Evolutionary conservation across 2,113 vertebrate species (phyloP).

Genomic region (Silurus glanis): DNA sequence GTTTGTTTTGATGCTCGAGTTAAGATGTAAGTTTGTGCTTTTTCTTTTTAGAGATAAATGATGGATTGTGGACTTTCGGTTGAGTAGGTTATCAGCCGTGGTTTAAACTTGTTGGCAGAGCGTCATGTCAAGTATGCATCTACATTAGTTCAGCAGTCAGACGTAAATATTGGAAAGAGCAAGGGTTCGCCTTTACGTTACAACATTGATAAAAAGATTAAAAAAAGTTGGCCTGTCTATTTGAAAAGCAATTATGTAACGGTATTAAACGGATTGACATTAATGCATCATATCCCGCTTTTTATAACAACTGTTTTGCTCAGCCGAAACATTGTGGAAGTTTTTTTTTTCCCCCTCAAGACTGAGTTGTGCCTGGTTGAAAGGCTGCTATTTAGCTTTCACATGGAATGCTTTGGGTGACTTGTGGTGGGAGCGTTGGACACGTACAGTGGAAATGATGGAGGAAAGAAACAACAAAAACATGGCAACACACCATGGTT

Average conservation of each 20-base stretch:
- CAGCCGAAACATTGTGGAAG: not conserved
- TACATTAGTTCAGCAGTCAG: not conserved
- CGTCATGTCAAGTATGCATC: not conserved
- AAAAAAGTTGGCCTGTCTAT: not conserved
- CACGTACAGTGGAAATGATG: not conserved
- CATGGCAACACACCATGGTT: not conserved
- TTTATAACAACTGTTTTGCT: not conserved
- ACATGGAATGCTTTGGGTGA: not conserved
- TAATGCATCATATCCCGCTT: not conserved
- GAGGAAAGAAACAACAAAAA: constrained; percentile 14
- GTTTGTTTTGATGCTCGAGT: not conserved
- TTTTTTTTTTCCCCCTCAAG: not conserved
- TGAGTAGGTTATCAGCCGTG: not conserved
- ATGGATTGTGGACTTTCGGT: constrained; percentile 15
- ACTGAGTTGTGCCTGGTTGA: not conserved
- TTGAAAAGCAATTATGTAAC: not conserved
- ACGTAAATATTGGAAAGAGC: not conserved
- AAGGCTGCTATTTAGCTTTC: constrained; percentile 12
- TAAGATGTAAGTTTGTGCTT: not conserved
- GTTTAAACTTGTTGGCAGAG: constrained; percentile 12
- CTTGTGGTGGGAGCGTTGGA: constrained; percentile 28
- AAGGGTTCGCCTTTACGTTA: not conserved
- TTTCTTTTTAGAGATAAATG: not conserved
- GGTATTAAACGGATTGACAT: not conserved
- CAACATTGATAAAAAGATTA: too few relatives aligned